Evolutionary conservation across 2,888 invertebrate genomes (phyloP).

Genomic region (Clusia tigrina): DNA sequence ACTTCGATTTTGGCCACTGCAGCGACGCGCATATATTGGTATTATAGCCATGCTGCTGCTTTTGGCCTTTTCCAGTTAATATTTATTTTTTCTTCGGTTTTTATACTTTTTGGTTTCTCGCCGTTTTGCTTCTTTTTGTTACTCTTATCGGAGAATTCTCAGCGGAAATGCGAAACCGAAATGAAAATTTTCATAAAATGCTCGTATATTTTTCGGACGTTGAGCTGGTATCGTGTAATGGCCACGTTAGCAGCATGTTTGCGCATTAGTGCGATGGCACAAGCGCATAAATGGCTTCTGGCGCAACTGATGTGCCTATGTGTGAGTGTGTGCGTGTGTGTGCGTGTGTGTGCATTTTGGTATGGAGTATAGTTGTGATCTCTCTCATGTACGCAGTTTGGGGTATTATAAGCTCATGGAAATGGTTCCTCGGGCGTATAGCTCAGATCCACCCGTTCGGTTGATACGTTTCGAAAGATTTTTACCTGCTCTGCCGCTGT

Average conservation of each 20-base stretch:
- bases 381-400: too few relatives aligned
- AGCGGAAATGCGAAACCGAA: slow-evolving; percentile 10
- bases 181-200: slow-evolving; percentile 7
- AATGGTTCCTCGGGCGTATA: too few relatives aligned
- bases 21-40: slow-evolving; percentile 20
- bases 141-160: slow-evolving; percentile 10
- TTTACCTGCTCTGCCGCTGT: too few relatives aligned
- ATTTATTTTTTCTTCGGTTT: slow-evolving; percentile 7
- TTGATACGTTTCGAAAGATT: too few relatives aligned
- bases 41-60: slow-evolving; percentile 18
- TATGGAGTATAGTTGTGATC: too few relatives aligned
- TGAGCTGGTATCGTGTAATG: slow-evolving; percentile 3
- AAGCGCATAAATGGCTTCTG: neutral
- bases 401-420: too few relatives aligned
- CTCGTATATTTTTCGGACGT: neutral
- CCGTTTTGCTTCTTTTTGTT: neutral
- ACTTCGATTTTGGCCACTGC: neutral
- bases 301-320: neutral
- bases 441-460: too few relatives aligned
- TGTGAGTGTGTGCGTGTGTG: neutral
- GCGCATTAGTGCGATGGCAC: neutral
- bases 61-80: slow-evolving; percentile 19
- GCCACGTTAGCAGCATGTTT: neutral
- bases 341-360: neutral
- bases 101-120: neutral